Conservation (phyloP, 2,888 invertebrate species). For the Saturnia japonica region DNA sequence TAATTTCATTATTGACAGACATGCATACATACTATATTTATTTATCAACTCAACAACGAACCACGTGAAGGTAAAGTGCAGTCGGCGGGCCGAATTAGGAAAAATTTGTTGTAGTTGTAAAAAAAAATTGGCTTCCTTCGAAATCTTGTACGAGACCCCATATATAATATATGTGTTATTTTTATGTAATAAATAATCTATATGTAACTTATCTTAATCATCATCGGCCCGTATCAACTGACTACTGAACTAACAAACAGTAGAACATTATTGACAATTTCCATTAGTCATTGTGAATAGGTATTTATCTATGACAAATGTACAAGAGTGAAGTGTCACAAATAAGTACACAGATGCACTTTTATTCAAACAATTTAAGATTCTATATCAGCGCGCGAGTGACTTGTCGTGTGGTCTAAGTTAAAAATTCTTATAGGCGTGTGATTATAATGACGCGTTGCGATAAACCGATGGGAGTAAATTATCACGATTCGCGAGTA, state of each 20-base stretch:
- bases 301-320: slow-evolving; percentile 9
- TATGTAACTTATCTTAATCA: not conserved
- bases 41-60: too few relatives aligned
- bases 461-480: too few relatives aligned
- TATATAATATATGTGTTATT: not conserved
- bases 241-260: not conserved
- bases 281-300: slow-evolving; percentile 7
- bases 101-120: too few relatives aligned
- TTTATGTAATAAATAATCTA: not conserved
- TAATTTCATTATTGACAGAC: too few relatives aligned
- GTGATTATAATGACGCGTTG: not conserved
- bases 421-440: slow-evolving; percentile 29
- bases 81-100: too few relatives aligned
- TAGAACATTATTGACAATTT: slow-evolving; percentile 6
- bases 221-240: not conserved
- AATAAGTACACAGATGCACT: slow-evolving; percentile 52
- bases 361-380: slow-evolving; percentile 71
- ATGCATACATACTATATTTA: too few relatives aligned
- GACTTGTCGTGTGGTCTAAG: slow-evolving; percentile 39
- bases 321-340: slow-evolving; percentile 31
- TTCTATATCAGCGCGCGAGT: slow-evolving; percentile 63
- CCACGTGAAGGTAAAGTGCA: too few relatives aligned
- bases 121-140: not conserved
- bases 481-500: too few relatives aligned
- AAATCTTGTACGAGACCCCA: not conserved